Percentiles rank a stretch among this genome's conserved stretches.
These are phyloP conservation scores for Drosophila picticornis DNA, from an alignment of 2,888 invertebrate genomes.

Conservation along the genomic window DNA sequence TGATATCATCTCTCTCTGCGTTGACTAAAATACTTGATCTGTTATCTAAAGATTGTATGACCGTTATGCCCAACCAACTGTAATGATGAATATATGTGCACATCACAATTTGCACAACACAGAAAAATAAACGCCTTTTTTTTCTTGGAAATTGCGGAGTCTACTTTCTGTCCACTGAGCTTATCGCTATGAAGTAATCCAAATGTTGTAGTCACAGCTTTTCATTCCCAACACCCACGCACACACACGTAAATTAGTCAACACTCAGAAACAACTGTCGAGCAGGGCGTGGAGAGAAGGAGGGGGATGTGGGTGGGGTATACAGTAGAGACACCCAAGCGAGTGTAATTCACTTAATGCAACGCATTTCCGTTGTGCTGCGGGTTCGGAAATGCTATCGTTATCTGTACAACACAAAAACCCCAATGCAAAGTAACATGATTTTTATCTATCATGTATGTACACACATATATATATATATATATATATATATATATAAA, in stretches of 20 bases:
- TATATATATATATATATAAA: neutral
- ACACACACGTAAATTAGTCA: constrained; percentile 61
- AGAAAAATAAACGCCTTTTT: neutral
- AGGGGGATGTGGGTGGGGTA: neutral
- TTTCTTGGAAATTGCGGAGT: constrained; percentile 19
- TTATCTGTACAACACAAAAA: constrained; percentile 30
- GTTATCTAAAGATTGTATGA: neutral
- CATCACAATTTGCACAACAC: constrained; percentile 35
- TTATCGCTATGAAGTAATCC: constrained; percentile 28
- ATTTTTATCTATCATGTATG: constrained; percentile 43
- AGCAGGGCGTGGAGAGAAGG: neutral
- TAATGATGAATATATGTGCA: constrained; percentile 8
- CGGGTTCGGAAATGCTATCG: constrained; percentile 45
- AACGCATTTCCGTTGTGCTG: constrained; percentile 70
- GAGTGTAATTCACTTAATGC: constrained; percentile 71
- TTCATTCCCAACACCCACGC: constrained; percentile 25
- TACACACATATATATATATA: neutral
- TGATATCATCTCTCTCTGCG: neutral
- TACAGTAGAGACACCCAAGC: constrained; percentile 1
- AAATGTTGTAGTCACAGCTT: constrained; percentile 35
- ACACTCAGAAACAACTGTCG: constrained; percentile 29
- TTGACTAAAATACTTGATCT: neutral
- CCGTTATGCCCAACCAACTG: neutral
- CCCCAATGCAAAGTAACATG: constrained; percentile 48
- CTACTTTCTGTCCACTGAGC: neutral